Conservation (phyloP, 2,888 invertebrate genomes). For the Drosophila nr. perissopoda region DNA sequence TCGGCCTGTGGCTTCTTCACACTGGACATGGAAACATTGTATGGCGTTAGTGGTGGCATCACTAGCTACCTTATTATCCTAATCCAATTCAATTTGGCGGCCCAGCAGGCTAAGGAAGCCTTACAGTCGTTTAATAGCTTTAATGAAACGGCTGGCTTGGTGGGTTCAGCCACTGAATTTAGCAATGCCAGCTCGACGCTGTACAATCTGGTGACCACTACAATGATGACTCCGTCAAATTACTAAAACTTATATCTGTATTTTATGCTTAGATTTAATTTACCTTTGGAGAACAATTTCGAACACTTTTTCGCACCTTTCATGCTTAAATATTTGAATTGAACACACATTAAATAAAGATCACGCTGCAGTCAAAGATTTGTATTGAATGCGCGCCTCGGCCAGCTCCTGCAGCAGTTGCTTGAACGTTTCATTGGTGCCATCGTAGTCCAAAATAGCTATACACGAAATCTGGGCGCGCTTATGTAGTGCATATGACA, state of each 20-base stretch:
- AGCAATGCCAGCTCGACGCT: conserved; percentile 54
- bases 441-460: conserved; percentile 88
- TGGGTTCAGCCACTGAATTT: conserved; percentile 63
- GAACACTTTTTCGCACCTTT: conserved; percentile 48
- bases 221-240: conserved; percentile 58
- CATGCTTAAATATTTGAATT: conserved; percentile 4
- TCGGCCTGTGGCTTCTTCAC: conserved; percentile 85
- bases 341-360: conserved; percentile 48
- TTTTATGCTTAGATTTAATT: neutral
- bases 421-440: conserved; percentile 86
- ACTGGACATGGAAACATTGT: conserved; percentile 85
- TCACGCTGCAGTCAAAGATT: conserved; percentile 48
- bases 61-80: conserved; percentile 85
- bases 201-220: conserved; percentile 53
- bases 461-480: conserved; percentile 88
- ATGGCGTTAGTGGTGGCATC: conserved; percentile 84
- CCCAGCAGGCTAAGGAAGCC: conserved; percentile 83
- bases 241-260: conserved; percentile 11
- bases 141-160: conserved; percentile 69
- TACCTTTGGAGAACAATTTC: neutral
- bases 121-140: conserved; percentile 62
- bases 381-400: conserved; percentile 61
- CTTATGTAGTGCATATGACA: conserved; percentile 87
- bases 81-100: conserved; percentile 85
- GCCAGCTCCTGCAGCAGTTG: conserved; percentile 67